Conservation (phyloP, 1,140 invertebrate species). For the Coenobita brevimanus region DNA sequence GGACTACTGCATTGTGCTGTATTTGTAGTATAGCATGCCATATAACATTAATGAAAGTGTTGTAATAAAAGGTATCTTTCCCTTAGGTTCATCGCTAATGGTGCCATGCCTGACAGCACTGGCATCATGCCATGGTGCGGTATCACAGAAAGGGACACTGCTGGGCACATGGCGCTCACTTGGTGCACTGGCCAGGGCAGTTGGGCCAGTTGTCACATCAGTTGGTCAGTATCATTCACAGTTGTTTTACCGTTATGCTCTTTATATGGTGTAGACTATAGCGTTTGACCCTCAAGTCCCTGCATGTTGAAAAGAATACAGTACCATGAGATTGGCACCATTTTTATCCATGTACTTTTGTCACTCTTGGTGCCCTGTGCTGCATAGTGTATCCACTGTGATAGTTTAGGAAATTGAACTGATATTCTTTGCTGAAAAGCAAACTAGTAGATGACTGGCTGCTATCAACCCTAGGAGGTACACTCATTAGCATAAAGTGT, state of each 20-base stretch:
- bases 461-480: no score
- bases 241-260: background rate
- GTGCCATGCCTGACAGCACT: conserved; percentile 95
- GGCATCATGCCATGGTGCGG: conserved; percentile 86
- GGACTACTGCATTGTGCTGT: no score
- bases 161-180: conserved; percentile 95
- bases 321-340: no score
- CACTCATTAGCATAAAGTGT: no score
- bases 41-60: no score
- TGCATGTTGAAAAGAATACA: background rate
- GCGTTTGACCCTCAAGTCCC: background rate
- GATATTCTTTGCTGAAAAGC: no score
- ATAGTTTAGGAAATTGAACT: no score
- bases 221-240: conserved; percentile 38
- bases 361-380: no score
- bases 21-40: no score
- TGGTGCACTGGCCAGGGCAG: conserved; percentile 92
- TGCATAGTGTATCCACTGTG: no score
- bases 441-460: no score
- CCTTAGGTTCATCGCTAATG: conserved; percentile 60
- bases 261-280: background rate
- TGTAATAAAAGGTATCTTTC: background rate
- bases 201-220: conserved; percentile 83
- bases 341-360: no score
- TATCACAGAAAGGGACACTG: conserved; percentile 91